Base-by-base conservation (phyloP, 2,113 vertebrate genomes). In the Cyphomyrus discorhynchus region DNA sequence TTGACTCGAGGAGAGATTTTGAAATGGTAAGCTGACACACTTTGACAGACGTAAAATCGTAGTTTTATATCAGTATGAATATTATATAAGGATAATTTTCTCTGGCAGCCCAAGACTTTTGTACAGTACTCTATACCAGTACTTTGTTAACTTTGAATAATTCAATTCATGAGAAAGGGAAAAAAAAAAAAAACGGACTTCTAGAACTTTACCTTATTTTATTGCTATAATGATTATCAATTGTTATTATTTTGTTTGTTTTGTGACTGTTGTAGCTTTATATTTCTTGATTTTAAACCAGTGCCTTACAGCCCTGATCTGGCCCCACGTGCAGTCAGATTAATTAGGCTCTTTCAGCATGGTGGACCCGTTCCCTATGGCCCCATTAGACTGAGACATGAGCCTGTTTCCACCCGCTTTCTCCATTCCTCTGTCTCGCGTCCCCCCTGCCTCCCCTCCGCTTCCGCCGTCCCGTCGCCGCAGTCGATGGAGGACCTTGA, bases 401-500 rank as follows among this genome's bases (percentile, higher is more conserved):
- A 80, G 74, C 74, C 74, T 80, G 74, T 39, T 39, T 70, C 62
- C 74, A 19, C 35, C 82, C 53, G 24, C 15, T 47, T 11, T 85
- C 49, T 66, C 42, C 84, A 35, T 47, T 19, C 84, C 53, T n/a
- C 82, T 52, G 39, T 45, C 86, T 83, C 74, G 42, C 35, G 21
- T 27, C 53, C 47, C 56, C 42, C 53, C 56, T 13, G 42, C 56
- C 24, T 88, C 86, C 15, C 49, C 74, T 45, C 3, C 5, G 11
- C 39, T 42, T 47, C 42, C 24, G n/a, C 21, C 24, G 19, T 52
- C 31, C 46, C 84, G 87, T 50, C 82, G 84, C 35, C 52, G 24
- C 94, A 98, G 97, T 98, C 97, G 94, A 95, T 98, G 95, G 97
- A 98, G 93, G 97, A 97, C 91, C 96, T 97, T 91, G 97, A 98